These are phyloP conservation scores for Trichogramma pretiosum DNA, from an alignment of 1,140 invertebrate genomes.

Conservation along the genomic window DNA sequence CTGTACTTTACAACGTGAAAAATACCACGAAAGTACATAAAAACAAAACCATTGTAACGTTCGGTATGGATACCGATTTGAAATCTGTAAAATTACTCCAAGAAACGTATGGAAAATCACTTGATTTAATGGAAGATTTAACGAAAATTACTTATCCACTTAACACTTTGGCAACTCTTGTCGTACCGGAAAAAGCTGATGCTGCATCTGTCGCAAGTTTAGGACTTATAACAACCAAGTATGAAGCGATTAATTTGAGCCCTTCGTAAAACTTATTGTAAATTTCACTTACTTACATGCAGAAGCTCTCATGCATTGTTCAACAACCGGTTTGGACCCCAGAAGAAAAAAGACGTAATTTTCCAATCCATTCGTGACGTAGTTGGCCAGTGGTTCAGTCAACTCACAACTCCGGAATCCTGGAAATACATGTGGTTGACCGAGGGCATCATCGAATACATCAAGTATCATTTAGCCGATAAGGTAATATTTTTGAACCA, in stretches of 20 bases:
- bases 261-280: no score
- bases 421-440: slow-evolving; percentile 46
- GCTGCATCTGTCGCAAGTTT: slow-evolving; percentile 5
- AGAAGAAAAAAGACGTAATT: slow-evolving; percentile 38
- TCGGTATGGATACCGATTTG: background rate
- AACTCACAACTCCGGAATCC: slow-evolving; percentile 49
- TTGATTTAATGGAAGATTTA: slow-evolving; percentile 12
- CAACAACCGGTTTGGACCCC: slow-evolving; percentile 43
- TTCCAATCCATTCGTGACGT: slow-evolving; percentile 54
- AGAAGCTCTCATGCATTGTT: slow-evolving; percentile 36
- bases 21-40: slow-evolving; percentile 1
- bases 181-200: background rate
- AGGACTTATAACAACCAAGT: slow-evolving; percentile 13
- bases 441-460: slow-evolving; percentile 46
- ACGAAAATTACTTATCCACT: slow-evolving; percentile 7
- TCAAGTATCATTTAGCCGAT: slow-evolving; percentile 30
- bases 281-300: background rate
- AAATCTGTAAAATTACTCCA: slow-evolving; percentile 3
- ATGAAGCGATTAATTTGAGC: no score
- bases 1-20: slow-evolving; percentile 5
- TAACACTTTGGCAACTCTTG: slow-evolving; percentile 5
- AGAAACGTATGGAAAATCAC: slow-evolving; percentile 3
- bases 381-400: slow-evolving; percentile 56
- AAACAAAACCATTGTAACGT: slow-evolving; percentile 6
- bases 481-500: slow-evolving; percentile 21